Base-by-base conservation (phyloP, 1,140 invertebrate species). In the Steinernema khuongi region DNA sequence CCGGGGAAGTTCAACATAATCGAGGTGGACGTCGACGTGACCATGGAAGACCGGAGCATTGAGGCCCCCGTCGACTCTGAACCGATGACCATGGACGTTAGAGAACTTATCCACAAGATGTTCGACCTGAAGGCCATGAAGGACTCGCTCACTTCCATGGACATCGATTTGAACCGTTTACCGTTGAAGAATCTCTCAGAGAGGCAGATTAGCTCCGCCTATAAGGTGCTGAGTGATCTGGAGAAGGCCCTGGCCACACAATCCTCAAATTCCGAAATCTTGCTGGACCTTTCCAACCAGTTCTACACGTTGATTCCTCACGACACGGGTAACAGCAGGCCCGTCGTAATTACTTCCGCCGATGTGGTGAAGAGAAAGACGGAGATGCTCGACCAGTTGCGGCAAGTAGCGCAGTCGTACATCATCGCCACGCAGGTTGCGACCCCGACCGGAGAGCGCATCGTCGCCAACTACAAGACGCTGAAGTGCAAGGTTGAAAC, bases 231-330 rank as follows among this genome's bases (percentile, higher is more conserved):
- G 4, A 60, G 50, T 22, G 50, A 7, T 11, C 50, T 60, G 7
- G 50, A 60, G 26, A 2, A 22, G 50, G 50, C 50, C 26, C 4
- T 60, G 7, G 26, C 4, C 11, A 11, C 4, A 7, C 11, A 26
- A 7, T n/a, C 50, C 22, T 4, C 7, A 2, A 11, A 7, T 2
- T 14, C 50, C 19, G 50, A 60, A 22, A 60, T 22, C 7, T 60
- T 17, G 4, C 22, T 60, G 7, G 50, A 80, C 1, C 74, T 88
- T 7, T 84, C 86, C 1, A 86, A 83, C 17, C 80, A 80, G 71
- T 88, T 88, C 75, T 88, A 87, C 81, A 88, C 87, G 0, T 73
- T 86, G 4, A 86, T 88, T 69, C 88, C 88, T 14, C 88, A 88
- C 75, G 81, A 85, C 76, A 88, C 88, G 82, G 87, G 87, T 18